Evolutionary conservation across 1,140 invertebrate genomes (phyloP), one percentile per base, ranked within the genome.

Genomic region (Achatina immaculata): DNA sequence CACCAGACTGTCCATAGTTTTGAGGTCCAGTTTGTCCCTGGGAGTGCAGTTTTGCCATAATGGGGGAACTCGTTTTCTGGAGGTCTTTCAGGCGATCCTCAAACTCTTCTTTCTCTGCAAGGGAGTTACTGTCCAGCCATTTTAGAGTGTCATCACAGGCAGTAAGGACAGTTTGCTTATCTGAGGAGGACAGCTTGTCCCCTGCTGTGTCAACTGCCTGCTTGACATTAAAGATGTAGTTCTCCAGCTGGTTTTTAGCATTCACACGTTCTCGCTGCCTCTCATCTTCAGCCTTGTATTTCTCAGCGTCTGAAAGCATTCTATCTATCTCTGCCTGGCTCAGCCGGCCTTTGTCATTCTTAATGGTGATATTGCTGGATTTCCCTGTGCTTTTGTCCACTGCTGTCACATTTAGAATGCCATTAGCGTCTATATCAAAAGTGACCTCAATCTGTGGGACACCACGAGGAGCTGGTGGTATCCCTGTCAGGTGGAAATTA

Each of bases 281-380:
- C 42, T 98, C 96, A 91, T 99, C 98, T 6, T 89, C 91, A 82
- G 92, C 95, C 83, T 95, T 94, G 93, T 96, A 99, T 88, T 96
- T 96, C 91, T 99, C 97, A 21, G 97, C 97, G 83, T 99, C 97
- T 78, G 96, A 95, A 66, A 99, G 96, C 98, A 99, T 99, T 78
- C 96, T 93, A 89, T 99, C 97, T 85, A 99, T 99, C 83, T 99
- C 97, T 88, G 97, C 96, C 92, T 98, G 98, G 88, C 94, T 96
- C 0, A 99, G 93, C 21, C 82, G 81, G 45, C 86, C 97, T 91
- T 98, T 98, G 92, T 99, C 97, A 88, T 99, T 99, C 87, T 96
- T 98, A 87, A 99, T 99, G 36, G 96, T 98, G 90, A 99, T 98
- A 92, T 98, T 82, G 74, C 82, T 84, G n/a, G 72, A 74, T 55